Base-by-base conservation (phyloP, 2,888 invertebrate species). In the Syrista parreyssii region DNA sequence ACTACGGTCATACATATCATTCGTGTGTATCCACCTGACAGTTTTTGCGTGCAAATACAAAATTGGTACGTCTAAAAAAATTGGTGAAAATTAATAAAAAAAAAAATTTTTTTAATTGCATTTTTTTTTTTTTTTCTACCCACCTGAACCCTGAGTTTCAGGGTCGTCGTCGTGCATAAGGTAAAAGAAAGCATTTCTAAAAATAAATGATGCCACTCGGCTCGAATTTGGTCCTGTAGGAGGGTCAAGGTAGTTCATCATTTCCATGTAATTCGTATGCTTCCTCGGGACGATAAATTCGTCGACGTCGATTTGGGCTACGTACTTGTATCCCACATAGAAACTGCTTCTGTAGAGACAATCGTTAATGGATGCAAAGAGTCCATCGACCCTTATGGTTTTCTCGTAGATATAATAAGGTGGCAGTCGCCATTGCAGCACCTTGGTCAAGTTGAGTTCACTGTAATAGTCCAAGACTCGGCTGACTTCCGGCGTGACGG, bases 151-250 rank as follows among this genome's bases (percentile, higher is more conserved):
- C 0, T 88, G 86, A 76, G 88, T 89, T 75, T 87, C 88, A 55
- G 89, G 87, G 79, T 93, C 92, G 76, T 92, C 92, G 68, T 89
- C 89, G 83, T 92, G 92, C 82, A 92, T 91, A 3, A 92, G 88
- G 78, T 92, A 92, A 84, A 92, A 93, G 86, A 93, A 93, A 3
- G 91, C 91, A 81, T 93, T 93, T 77, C 92, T 91, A 86, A 93
- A 92, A 32, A 92, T 86, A 79, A 91, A 93, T 4, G 91, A 91
- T 11, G 91, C 91, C 2, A 86, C 89, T 11, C 88, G 86, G 0
- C 73, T 74, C 3, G 12, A 23, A 4, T 12, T 68, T 2, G 72
- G 36, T 1, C 23, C 33, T 12, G 55, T 32, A 3, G 55, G 36
- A 11, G 83, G 82, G 76, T 86, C 82, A 11, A 86, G 76, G 68